Evolutionary conservation across 2,113 vertebrate species (phyloP).

Genomic region (Phocoena phocoena): DNA sequence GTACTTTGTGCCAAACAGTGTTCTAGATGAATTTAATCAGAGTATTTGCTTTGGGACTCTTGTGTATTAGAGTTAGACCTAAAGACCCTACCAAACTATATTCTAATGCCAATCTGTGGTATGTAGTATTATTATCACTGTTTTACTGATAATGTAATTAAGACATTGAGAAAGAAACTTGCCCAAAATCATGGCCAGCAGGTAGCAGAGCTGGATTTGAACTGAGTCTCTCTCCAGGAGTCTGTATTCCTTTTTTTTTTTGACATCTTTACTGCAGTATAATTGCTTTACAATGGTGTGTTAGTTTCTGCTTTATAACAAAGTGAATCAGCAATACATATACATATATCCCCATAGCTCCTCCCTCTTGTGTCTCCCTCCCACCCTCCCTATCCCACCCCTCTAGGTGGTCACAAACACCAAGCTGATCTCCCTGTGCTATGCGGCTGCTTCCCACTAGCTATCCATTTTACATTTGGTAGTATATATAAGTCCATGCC

Average conservation of each 20-base stretch:
- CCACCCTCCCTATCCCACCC: no score
- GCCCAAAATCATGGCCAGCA: neutral
- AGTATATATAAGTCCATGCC: no score
- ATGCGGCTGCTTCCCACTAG: no score
- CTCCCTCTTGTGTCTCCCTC: no score
- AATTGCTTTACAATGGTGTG: no score
- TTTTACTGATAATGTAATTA: neutral
- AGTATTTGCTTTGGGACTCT: neutral
- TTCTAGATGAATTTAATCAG: constrained; percentile 45
- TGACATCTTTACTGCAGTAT: no score
- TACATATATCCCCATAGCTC: no score
- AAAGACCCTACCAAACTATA: neutral
- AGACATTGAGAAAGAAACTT: neutral
- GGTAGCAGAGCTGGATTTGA: constrained; percentile 5
- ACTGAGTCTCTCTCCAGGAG: neutral
- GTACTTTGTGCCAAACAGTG: neutral
- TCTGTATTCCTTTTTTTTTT: neutral
- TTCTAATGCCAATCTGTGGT: neutral
- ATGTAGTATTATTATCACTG: neutral
- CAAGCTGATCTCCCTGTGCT: no score
- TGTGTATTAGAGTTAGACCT: neutral
- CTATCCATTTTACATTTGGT: no score
- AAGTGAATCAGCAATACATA: no score
- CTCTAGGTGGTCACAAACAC: no score
- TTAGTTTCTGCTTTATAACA: no score